phyloP scores from a whole-genome alignment of 1,140 invertebrate species.

The Carposina sasakii region DNA sequence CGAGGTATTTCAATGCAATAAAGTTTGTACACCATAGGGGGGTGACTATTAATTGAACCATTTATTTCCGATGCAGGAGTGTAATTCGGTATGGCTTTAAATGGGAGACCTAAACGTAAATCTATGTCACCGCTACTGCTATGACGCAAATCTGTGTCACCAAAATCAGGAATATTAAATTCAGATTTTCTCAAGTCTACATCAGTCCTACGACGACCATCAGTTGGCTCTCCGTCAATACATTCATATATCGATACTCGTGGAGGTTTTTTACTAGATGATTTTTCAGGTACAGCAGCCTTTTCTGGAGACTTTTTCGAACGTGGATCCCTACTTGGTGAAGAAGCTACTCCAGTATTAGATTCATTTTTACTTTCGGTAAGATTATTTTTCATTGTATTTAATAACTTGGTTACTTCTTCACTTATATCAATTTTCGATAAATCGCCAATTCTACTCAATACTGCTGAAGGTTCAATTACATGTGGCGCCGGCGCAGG shows the following conservation, averaged over 20 bases:
- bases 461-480: conserved; percentile 69
- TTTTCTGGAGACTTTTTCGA: conserved; percentile 48
- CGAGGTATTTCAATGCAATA: conserved; percentile 79
- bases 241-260: conserved; percentile 69
- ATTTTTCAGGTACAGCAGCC: conserved; percentile 38
- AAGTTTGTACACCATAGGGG: conserved; percentile 80
- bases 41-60: conserved; percentile 84
- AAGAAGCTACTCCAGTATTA: conserved; percentile 30
- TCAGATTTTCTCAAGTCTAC: conserved; percentile 75
- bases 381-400: conserved; percentile 75
- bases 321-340: conserved; percentile 47
- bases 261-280: conserved; percentile 36
- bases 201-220: conserved; percentile 66
- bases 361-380: conserved; percentile 43
- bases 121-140: conserved; percentile 77
- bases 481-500: conserved; percentile 48
- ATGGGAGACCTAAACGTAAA: conserved; percentile 81
- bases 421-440: conserved; percentile 83
- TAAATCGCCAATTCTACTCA: conserved; percentile 79
- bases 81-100: conserved; percentile 84
- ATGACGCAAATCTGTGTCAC: conserved; percentile 73
- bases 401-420: conserved; percentile 80
- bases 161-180: conserved; percentile 59
- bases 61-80: conserved; percentile 89
- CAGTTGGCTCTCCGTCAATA: conserved; percentile 63